Percentiles rank a stretch among this genome's conserved stretches.
Conservation (phyloP, 2,797 vertebrate species). For the Heliangelus exortis region DNA sequence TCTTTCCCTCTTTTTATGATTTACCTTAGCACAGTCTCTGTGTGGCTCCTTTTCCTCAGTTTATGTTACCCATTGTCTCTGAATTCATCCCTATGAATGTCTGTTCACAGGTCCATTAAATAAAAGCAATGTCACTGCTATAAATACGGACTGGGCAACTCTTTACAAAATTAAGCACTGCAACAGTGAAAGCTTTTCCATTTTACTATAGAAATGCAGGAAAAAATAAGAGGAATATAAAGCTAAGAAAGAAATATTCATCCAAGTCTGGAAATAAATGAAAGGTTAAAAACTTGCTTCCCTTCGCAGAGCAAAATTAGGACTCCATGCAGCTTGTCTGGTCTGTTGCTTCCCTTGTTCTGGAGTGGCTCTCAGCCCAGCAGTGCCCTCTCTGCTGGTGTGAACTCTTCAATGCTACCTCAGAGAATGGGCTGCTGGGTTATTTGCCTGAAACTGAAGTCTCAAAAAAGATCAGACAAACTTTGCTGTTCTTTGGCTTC, state of each 20-base stretch:
- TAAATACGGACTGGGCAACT: not conserved
- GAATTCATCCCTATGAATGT: not conserved
- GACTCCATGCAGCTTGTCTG: not conserved
- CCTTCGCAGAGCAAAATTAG: not conserved
- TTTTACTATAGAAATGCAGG: not conserved
- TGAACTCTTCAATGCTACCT: not conserved
- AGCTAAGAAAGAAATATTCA: not conserved
- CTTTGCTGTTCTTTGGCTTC: slow-evolving; percentile 36
- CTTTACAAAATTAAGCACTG: not conserved
- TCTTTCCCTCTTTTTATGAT: not conserved
- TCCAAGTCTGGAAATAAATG: not conserved
- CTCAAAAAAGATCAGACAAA: slow-evolving; percentile 15
- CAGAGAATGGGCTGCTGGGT: not conserved
- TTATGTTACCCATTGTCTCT: not conserved
- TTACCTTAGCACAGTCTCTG: not conserved
- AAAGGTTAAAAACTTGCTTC: not conserved
- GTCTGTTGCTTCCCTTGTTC: not conserved
- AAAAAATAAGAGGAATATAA: not conserved
- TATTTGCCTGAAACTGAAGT: not conserved
- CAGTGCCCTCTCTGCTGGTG: not conserved
- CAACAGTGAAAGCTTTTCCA: not conserved
- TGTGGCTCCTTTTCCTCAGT: not conserved
- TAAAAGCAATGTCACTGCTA: not conserved
- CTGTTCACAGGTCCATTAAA: not conserved
- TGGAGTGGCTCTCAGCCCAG: not conserved